Evolutionary conservation across 1,140 invertebrate genomes (phyloP).

Genomic region (Vollenhovia emeryi): DNA sequence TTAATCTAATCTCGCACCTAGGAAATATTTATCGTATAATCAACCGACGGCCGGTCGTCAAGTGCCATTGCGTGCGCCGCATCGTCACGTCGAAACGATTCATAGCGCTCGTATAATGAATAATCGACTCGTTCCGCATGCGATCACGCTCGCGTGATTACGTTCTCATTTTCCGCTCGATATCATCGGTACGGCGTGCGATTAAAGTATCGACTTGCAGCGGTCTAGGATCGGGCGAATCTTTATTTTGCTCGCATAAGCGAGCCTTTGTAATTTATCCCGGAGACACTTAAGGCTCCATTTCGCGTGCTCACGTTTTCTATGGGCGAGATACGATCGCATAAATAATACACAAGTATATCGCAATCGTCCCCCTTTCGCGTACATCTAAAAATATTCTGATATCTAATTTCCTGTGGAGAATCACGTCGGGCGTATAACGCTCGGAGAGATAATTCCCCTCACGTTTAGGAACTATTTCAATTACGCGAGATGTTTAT

Average conservation of each 20-base stretch:
- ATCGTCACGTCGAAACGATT: slow-evolving; percentile 56
- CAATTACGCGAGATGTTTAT: slow-evolving; percentile 45
- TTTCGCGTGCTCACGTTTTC: background rate
- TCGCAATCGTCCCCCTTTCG: background rate
- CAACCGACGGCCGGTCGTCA: background rate
- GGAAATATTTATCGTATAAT: slow-evolving; percentile 71
- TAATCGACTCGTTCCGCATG: slow-evolving; percentile 61
- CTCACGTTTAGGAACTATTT: slow-evolving; percentile 40
- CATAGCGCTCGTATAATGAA: slow-evolving; percentile 58
- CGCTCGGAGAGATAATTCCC: slow-evolving; percentile 29
- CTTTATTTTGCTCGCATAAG: slow-evolving; percentile 29
- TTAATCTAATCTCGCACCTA: slow-evolving; percentile 52
- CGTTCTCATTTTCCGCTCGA: slow-evolving; percentile 61
- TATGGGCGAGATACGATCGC: background rate
- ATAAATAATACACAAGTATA: slow-evolving; percentile 10
- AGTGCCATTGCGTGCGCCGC: slow-evolving; percentile 70
- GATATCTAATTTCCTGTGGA: slow-evolving; percentile 41
- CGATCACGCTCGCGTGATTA: slow-evolving; percentile 69
- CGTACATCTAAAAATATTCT: slow-evolving; percentile 7
- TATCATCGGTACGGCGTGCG: slow-evolving; percentile 53
- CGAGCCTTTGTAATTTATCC: background rate
- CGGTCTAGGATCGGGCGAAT: slow-evolving; percentile 14
- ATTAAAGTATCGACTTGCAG: slow-evolving; percentile 65
- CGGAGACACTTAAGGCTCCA: background rate
- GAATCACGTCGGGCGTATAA: slow-evolving; percentile 25